These are phyloP conservation scores for Diloba caeruleocephala DNA, from an alignment of 2,888 invertebrate genomes.

Conservation along the genomic window DNA sequence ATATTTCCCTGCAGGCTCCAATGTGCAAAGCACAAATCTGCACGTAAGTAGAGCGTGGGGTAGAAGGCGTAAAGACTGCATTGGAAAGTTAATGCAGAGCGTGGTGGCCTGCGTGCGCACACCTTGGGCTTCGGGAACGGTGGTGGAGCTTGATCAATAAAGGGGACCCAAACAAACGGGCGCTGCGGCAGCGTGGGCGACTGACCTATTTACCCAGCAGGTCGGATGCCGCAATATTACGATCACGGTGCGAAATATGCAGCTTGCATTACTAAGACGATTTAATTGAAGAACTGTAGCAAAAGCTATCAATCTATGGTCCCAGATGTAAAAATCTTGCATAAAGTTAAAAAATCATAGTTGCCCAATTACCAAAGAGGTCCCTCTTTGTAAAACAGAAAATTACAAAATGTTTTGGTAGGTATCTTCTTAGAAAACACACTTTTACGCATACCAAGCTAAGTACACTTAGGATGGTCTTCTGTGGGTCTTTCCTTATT, in stretches of 20 bases:
- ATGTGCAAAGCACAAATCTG: background rate
- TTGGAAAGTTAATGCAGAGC: slow-evolving; percentile 54
- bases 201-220: slow-evolving; percentile 79
- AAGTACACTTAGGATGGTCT: slow-evolving; percentile 25
- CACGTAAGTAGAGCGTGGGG: slow-evolving; percentile 44
- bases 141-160: slow-evolving; percentile 76
- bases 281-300: slow-evolving; percentile 20
- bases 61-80: slow-evolving; percentile 52
- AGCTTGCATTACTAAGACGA: slow-evolving; percentile 40
- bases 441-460: slow-evolving; percentile 12
- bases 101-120: slow-evolving; percentile 77
- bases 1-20: too few species aligned
- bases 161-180: slow-evolving; percentile 85
- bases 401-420: background rate
- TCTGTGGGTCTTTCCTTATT: slow-evolving; percentile 42
- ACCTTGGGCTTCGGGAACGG: slow-evolving; percentile 52
- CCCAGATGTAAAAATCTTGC: too few species aligned
- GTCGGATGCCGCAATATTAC: slow-evolving; percentile 60
- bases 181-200: slow-evolving; percentile 76
- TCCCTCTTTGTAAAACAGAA: too few species aligned
- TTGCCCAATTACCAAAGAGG: too few species aligned
- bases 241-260: slow-evolving; percentile 51
- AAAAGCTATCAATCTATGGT: slow-evolving; percentile 22
- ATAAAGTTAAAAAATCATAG: too few species aligned
- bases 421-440: slow-evolving; percentile 27